A percentile compares a stretch with the other conserved stretches of the same genome.
Conservation (phyloP, 2,113 vertebrate species). For the Esox niger region DNA sequence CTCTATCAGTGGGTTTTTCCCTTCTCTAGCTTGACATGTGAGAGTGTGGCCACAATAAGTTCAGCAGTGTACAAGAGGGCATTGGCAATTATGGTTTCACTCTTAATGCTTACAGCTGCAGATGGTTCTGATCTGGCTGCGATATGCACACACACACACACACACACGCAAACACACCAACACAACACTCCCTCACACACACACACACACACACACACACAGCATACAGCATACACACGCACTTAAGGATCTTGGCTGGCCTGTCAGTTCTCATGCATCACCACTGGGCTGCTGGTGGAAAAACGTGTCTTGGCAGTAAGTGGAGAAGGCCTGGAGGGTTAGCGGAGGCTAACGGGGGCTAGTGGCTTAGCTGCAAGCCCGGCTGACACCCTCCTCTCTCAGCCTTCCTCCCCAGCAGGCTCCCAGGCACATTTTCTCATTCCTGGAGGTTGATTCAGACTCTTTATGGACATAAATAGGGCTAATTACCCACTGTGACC, state of each 20-base stretch:
- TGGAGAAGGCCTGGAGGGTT: slow-evolving; percentile 32
- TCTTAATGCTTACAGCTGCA: slow-evolving; percentile 65
- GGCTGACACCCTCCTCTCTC: slow-evolving; percentile 45
- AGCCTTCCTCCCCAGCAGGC: slow-evolving; percentile 48
- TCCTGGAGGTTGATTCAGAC: slow-evolving; percentile 52
- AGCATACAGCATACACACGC: not conserved
- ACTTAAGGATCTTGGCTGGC: slow-evolving; percentile 49
- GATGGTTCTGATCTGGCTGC: slow-evolving; percentile 68
- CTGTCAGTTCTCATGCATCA: slow-evolving; percentile 75
- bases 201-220: no score
- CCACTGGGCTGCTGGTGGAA: slow-evolving; percentile 51
- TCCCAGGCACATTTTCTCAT: slow-evolving; percentile 53
- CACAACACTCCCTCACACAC: no score
- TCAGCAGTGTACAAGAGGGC: slow-evolving; percentile 60
- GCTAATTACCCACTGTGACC: slow-evolving; percentile 57
- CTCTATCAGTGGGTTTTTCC: slow-evolving; percentile 17
- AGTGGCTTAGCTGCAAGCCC: slow-evolving; percentile 48
- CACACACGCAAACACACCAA: no score
- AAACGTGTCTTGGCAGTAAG: slow-evolving; percentile 68
- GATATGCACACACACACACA: no score
- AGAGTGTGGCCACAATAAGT: slow-evolving; percentile 38
- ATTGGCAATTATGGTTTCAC: slow-evolving; percentile 66
- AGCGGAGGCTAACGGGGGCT: slow-evolving; percentile 38
- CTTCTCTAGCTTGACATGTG: slow-evolving; percentile 24
- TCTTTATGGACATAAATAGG: slow-evolving; percentile 42